phyloP scores from a whole-genome alignment of 35 echinoderm and acorn worm species.

The Anneissia japonica region DNA sequence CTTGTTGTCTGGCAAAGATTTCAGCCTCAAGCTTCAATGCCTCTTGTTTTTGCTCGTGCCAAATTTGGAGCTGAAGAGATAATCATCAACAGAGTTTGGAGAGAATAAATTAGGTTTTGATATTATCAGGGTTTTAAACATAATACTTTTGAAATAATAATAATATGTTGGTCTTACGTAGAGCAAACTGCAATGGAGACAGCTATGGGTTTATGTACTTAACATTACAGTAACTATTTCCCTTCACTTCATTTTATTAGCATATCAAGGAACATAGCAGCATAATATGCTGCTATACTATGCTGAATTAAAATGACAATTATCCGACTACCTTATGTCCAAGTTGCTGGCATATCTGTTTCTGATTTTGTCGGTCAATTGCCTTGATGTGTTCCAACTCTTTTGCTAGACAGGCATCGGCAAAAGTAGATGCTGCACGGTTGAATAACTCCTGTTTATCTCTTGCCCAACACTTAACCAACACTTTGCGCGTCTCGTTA shows the following conservation, averaged over 20 bases:
- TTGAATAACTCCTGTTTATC: slow-evolving; percentile 78
- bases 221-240: no score
- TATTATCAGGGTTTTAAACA: no score
- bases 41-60: slow-evolving; percentile 75
- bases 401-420: slow-evolving; percentile 73
- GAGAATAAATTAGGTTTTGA: no score
- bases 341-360: slow-evolving; percentile 59
- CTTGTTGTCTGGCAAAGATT: slow-evolving; percentile 34
- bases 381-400: slow-evolving; percentile 54
- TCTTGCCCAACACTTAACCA: slow-evolving; percentile 69
- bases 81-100: not conserved
- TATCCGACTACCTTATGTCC: slow-evolving; percentile 47
- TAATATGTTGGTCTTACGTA: no score
- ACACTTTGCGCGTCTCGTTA: slow-evolving; percentile 48
- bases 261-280: no score
- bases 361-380: slow-evolving; percentile 65
- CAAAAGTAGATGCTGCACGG: slow-evolving; percentile 69
- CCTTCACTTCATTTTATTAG: no score
- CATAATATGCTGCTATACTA: no score
- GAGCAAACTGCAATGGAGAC: no score
- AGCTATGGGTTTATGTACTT: no score
- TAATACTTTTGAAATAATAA: no score
- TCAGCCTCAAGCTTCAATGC: slow-evolving; percentile 64
- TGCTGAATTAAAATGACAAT: no score
- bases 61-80: slow-evolving; percentile 49